Conservation (phyloP, 2,113 vertebrate species). For the Embiotoca jacksoni region DNA sequence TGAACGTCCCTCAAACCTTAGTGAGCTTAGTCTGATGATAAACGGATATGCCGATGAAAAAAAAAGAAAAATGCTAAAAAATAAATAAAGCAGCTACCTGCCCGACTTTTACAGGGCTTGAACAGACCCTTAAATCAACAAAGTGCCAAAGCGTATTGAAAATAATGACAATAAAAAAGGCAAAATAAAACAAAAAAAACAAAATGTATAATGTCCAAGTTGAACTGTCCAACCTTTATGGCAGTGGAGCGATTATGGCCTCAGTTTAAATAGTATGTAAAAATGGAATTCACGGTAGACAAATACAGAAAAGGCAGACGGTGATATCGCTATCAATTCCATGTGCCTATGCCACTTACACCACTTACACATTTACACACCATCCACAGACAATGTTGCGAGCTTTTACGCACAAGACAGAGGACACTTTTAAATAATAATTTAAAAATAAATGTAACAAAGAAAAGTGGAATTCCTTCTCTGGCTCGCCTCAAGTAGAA, state of each 20-base stretch:
- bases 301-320: constrained; percentile 72
- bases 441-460: constrained; percentile 5
- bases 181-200: constrained; percentile 46
- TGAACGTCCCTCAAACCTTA: constrained; percentile 75
- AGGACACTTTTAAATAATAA: constrained; percentile 19
- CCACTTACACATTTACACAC: constrained; percentile 58
- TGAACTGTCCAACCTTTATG: constrained; percentile 55
- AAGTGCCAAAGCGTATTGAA: constrained; percentile 55
- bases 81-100: constrained; percentile 65
- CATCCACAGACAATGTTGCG: constrained; percentile 64
- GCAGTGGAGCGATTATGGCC: constrained; percentile 68
- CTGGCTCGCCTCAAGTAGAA: constrained; percentile 26
- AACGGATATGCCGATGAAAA: constrained; percentile 40
- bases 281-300: constrained; percentile 64
- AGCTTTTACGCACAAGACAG: constrained; percentile 56
- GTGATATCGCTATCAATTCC: constrained; percentile 59
- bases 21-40: constrained; percentile 54
- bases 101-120: constrained; percentile 49
- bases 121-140: constrained; percentile 44
- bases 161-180: constrained; percentile 70
- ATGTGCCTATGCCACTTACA: constrained; percentile 60
- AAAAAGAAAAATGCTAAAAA: constrained; percentile 15
- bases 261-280: constrained; percentile 59
- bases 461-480: neutral
- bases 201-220: constrained; percentile 31